Base-by-base conservation (phyloP, 2,113 vertebrate species). In the Phoxinus phoxinus region DNA sequence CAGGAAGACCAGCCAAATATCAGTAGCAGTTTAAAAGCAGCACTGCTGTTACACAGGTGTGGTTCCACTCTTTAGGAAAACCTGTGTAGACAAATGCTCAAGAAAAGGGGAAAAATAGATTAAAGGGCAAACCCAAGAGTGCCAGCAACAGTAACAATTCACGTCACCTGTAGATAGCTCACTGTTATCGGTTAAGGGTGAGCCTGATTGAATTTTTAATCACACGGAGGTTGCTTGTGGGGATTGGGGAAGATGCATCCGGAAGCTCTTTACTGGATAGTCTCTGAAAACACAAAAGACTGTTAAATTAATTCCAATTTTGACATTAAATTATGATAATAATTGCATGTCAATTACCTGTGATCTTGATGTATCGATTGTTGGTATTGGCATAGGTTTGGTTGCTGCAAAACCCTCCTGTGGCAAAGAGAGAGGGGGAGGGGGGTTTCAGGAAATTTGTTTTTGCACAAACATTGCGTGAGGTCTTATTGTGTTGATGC, bases 161-260 rank as follows among this genome's bases (percentile, higher is more conserved):
- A 17, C 65, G 91, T 95, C 89, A 95, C 95, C 93, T 95, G 94
- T 89, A 90, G 91, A 93, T 67, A 86, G 77, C 89, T 84, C 63
- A 89, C 86, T 80, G 92, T 92, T 95, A 97, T 91, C 96, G 96
- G 85, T 99, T 99, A 87, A 99, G 97, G 44, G 98, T 98, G 89
- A 99, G 94, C 91, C 98, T 96, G 91, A 99, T 99, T 79, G 98
- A 98, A 90, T 98, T 98, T 90, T 98, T 99, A 87, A 99, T 95
- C 15, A 99, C 95, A 51, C 97, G 96, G 91, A 98, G 91, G 86
- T 96, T 97, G 89, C 93, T 98, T 87, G 96, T 94, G 81, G 98
- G 98, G 83, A 98, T 91, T 32, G 98, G 98, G 44, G 98, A 98
- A 56, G 97, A 97, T 69, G 96, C 95, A 88, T 99, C 98, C 75